Base-by-base conservation (phyloP, 2,888 invertebrate genomes). In the Brachyptera risi region DNA sequence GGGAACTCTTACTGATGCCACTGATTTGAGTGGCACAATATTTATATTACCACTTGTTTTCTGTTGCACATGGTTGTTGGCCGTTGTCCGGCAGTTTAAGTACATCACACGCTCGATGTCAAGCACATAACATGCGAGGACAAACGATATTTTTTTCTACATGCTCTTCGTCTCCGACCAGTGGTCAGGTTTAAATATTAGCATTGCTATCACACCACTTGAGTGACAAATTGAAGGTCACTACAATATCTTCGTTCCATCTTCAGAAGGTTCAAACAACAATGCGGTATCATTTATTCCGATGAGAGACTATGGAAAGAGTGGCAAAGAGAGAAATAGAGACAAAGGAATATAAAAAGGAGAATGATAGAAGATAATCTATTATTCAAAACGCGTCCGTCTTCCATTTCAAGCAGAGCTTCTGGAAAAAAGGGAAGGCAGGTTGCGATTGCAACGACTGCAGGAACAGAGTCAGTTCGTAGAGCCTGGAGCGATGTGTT, bases 181-280 rank as follows among this genome's bases (percentile, higher is more conserved):
- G 21, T 31, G 27, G 50, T 38, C 11, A 9, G 59, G 42, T 54
- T 60, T 60, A 60, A 60, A 63, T 58, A 63, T 63, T 60, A 63
- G 63, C 60, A 63, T 60, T 63, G 63, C 54, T 47, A 54, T 60
- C 63, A 58, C 61, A 58, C 60, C 60, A 60, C 49, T 40, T 51
- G 63, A 63, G 54, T 61, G 63, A 63, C 63, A 63, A 63, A 63
- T 63, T 63, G 60, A 60, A 63, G 63, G 63, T 63, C 63, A 58
- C 42, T 24, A 37, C 60, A 26, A 54, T 63, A 63, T 63, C 63
- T 62, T 37, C 37, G 56, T 47, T 62, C 50, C 56, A 62, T 62
- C 62, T 62, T 35, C 31, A 50, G 61, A 54, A 54, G 44, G 44
- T 44, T 19, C 19, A 21, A 44, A 27, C 50, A 26, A 59, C 59